A percentile compares a stretch with the other conserved stretches of the same genome.
Evolutionary conservation across 2,888 invertebrate genomes (phyloP).

Genomic region (Melolontha melolontha): DNA sequence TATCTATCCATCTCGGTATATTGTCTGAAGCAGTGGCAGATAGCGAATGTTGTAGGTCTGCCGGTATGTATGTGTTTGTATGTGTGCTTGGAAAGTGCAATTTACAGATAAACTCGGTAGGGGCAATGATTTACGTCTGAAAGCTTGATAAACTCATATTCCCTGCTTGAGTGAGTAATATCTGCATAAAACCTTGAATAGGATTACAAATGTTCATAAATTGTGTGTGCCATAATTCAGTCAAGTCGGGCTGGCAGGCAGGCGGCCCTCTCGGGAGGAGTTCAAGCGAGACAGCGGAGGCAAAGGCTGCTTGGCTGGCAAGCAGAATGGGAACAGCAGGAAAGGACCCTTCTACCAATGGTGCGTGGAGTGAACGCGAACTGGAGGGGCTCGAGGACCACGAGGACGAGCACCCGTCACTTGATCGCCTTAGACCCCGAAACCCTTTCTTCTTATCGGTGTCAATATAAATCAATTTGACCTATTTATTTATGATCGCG

Average conservation of each 20-base stretch:
- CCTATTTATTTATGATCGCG: slow-evolving; percentile 45
- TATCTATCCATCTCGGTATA: slow-evolving; percentile 30
- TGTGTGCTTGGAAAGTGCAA: slow-evolving; percentile 71
- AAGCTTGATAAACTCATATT: slow-evolving; percentile 71
- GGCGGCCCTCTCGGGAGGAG: slow-evolving; percentile 49
- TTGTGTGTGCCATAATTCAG: slow-evolving; percentile 66
- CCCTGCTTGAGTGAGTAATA: slow-evolving; percentile 68
- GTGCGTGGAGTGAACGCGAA: slow-evolving; percentile 40
- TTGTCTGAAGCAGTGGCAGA: slow-evolving; percentile 17
- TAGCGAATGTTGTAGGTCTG: slow-evolving; percentile 49
- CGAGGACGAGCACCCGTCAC: slow-evolving; percentile 44
- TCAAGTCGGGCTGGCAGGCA: slow-evolving; percentile 56
- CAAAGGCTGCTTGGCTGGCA: slow-evolving; percentile 35
- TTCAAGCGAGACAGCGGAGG: slow-evolving; percentile 44
- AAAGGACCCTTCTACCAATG: slow-evolving; percentile 34
- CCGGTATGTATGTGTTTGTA: slow-evolving; percentile 9
- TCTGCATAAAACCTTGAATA: slow-evolving; percentile 68
- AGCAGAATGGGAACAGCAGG: slow-evolving; percentile 34
- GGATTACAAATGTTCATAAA: slow-evolving; percentile 68
- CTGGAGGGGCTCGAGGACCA: slow-evolving; percentile 39
- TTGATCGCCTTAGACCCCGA: slow-evolving; percentile 44
- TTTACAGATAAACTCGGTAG: slow-evolving; percentile 72
- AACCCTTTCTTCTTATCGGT: slow-evolving; percentile 46
- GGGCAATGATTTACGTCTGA: slow-evolving; percentile 77
- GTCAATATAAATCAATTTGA: slow-evolving; percentile 46